Percentiles rank a stretch among this genome's conserved stretches.
Conservation (phyloP, 92 coral and sea anemone species). For the Muricea muricata region DNA sequence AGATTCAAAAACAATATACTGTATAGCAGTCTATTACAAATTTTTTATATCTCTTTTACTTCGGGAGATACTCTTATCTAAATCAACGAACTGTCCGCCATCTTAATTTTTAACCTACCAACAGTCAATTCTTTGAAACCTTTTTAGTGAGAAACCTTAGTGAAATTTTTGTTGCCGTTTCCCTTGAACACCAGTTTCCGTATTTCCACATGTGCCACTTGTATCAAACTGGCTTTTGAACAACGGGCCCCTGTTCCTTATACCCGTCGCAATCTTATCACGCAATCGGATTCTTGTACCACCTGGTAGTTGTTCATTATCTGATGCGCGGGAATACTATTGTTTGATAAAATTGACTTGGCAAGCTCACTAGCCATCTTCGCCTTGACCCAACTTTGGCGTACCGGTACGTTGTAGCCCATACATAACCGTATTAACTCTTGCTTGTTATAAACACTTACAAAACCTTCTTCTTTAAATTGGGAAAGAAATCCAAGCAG, state of each 20-base stretch:
- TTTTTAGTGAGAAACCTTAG: no score
- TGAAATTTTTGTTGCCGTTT: no score
- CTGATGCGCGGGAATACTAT: slow-evolving; percentile 20
- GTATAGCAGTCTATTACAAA: no score
- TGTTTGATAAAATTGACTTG: background rate
- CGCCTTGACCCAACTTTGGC: slow-evolving; percentile 47
- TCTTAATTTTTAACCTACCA: no score
- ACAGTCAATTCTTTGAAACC: no score
- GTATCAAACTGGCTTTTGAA: background rate
- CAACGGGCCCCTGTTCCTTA: background rate
- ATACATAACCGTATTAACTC: slow-evolving; percentile 43
- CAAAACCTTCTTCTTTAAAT: slow-evolving; percentile 43
- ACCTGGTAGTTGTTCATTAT: background rate
- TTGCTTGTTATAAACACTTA: slow-evolving; percentile 43
- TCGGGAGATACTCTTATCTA: no score
- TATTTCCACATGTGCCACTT: no score
- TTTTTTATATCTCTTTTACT: no score
- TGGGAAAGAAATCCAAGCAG: slow-evolving; percentile 31
- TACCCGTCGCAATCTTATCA: slow-evolving; percentile 17
- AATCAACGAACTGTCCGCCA: no score
- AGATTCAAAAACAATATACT: no score
- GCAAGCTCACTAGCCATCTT: slow-evolving; percentile 37
- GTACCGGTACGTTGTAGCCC: slow-evolving; percentile 36
- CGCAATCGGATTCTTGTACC: background rate
- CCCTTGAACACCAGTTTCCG: no score